Evolutionary conservation across 2,113 vertebrate species (phyloP).

Genomic region (Tricholaema leucomelas): DNA sequence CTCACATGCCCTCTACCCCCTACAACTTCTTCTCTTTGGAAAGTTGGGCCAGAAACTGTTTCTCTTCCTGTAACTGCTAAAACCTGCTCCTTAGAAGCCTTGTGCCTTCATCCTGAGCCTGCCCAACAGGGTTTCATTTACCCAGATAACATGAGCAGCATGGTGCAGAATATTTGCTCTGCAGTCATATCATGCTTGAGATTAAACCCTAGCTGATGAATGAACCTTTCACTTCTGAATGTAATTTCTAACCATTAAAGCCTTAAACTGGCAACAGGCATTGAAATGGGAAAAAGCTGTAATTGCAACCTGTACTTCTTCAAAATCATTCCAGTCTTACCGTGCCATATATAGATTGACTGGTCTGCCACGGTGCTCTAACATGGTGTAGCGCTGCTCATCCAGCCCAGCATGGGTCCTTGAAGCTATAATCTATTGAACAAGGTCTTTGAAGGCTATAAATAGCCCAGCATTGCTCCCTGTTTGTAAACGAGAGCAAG

Average conservation of each 20-base stretch:
- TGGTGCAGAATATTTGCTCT: conserved; percentile 10
- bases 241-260: conserved; percentile 46
- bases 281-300: background rate
- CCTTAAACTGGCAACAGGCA: conserved; percentile 12
- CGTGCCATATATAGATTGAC: background rate
- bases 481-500: conserved; percentile 30
- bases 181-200: background rate
- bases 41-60: background rate
- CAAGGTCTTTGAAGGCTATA: conserved; percentile 12
- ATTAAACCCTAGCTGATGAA: conserved; percentile 59
- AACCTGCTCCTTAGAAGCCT: background rate
- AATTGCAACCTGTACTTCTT: background rate
- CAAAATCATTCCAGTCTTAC: background rate
- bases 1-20: background rate
- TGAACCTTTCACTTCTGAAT: conserved; percentile 44
- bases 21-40: background rate
- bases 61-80: background rate
- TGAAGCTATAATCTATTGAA: background rate
- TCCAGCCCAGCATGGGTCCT: background rate
- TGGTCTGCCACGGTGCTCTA: background rate
- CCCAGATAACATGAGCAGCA: background rate
- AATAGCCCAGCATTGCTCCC: background rate
- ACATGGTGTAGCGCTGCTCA: background rate
- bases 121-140: background rate
- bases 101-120: background rate